Evolutionary conservation across 64 coral and sea anemone genomes (phyloP).

Genomic region (Actinia tenebrosa): DNA sequence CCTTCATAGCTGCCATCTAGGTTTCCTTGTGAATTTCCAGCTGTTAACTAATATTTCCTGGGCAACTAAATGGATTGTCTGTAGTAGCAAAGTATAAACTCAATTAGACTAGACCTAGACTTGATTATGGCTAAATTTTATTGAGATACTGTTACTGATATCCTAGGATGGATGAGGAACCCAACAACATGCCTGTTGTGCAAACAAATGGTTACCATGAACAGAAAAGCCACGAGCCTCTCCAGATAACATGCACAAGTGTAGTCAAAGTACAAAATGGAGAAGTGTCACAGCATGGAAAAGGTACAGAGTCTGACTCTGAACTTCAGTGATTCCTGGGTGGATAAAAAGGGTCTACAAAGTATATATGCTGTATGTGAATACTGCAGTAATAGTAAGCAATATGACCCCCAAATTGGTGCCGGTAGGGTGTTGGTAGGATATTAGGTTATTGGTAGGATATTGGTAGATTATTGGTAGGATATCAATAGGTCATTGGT

Average conservation of each 20-base stretch:
- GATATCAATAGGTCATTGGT: too few relatives aligned
- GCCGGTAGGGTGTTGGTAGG: too few relatives aligned
- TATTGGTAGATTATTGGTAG: too few relatives aligned
- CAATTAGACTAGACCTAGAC: too few relatives aligned
- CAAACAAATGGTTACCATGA: constrained; percentile 62
- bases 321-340: neutral
- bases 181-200: neutral
- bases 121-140: too few relatives aligned
- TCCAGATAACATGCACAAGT: constrained; percentile 40
- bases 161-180: neutral
- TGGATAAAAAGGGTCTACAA: neutral
- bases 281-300: constrained; percentile 48
- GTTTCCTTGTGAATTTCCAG: too few relatives aligned
- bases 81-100: too few relatives aligned
- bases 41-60: too few relatives aligned
- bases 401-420: too few relatives aligned
- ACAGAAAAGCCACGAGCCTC: constrained; percentile 22
- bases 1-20: too few relatives aligned
- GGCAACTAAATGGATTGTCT: too few relatives aligned
- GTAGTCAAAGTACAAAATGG: constrained; percentile 81
- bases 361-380: neutral
- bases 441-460: too few relatives aligned
- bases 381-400: neutral
- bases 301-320: constrained; percentile 53
- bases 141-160: neutral